Evolutionary conservation across 2,888 invertebrate genomes (phyloP).

Genomic region (Torymus auratus): DNA sequence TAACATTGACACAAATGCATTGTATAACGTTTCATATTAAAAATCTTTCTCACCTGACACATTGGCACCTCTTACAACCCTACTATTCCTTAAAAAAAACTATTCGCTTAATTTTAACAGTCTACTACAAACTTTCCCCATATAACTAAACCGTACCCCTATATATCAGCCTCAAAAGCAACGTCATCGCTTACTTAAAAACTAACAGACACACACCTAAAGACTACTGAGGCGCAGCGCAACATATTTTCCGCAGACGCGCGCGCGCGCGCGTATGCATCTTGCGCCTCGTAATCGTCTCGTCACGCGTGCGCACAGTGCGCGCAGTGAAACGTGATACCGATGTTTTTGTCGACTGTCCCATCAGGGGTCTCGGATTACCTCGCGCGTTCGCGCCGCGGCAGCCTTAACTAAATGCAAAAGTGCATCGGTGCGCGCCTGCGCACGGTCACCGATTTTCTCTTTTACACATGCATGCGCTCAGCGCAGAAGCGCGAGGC

Average conservation of each 20-base stretch:
- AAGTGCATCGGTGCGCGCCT: not conserved
- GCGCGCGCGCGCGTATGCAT: not conserved
- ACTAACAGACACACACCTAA: too few species aligned
- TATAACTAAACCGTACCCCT: too few species aligned
- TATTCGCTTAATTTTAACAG: too few species aligned
- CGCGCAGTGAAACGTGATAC: constrained; percentile 20
- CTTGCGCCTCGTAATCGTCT: constrained; percentile 26
- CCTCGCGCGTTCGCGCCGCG: not conserved
- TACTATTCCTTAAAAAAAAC: too few species aligned
- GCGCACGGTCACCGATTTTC: constrained; percentile 25
- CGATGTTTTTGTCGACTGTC: constrained; percentile 34
- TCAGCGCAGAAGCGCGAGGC: constrained; percentile 17
- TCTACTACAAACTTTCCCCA: too few species aligned
- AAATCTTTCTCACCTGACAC: too few species aligned
- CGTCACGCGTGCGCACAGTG: not conserved
- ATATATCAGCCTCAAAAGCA: too few species aligned
- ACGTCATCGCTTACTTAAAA: too few species aligned
- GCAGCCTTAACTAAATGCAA: constrained; percentile 22
- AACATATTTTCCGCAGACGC: not conserved
- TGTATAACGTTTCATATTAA: too few species aligned
- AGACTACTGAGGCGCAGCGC: too few species aligned
- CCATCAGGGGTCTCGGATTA: constrained; percentile 20
- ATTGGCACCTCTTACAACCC: too few species aligned
- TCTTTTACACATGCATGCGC: not conserved
- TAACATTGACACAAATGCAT: too few species aligned